Conservation (phyloP, 2,113 vertebrate genomes). For the Aepyceros melampus region DNA sequence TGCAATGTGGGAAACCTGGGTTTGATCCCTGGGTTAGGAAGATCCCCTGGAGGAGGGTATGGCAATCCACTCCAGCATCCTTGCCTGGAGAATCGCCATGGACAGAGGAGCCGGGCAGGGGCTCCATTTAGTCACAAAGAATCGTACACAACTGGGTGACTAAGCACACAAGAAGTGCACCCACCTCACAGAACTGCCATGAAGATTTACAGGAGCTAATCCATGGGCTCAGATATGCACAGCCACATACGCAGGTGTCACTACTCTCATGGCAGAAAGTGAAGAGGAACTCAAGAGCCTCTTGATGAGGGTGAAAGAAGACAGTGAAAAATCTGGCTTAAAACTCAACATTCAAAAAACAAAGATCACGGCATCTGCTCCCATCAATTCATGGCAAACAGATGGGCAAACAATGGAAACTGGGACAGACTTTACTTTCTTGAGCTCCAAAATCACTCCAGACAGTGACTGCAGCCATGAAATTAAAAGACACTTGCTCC, state of each 20-base stretch:
- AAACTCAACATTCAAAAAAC: background rate
- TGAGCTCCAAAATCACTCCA: background rate
- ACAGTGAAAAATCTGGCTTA: background rate
- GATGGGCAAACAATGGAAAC: background rate
- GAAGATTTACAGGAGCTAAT: background rate
- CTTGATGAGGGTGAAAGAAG: background rate
- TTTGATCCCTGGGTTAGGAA: background rate
- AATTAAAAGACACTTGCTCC: background rate
- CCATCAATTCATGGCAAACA: background rate
- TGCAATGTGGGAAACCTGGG: background rate
- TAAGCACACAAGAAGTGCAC: background rate
- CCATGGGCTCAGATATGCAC: background rate
- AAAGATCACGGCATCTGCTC: background rate
- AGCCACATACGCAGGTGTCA: background rate
- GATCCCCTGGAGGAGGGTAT: background rate
- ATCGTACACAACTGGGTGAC: background rate
- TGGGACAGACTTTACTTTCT: background rate
- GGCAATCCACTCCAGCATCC: background rate
- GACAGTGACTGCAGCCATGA: background rate
- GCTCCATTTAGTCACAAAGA: background rate
- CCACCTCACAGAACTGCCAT: background rate
- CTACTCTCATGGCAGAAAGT: background rate
- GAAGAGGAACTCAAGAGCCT: background rate
- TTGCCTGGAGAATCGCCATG: background rate
- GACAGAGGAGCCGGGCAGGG: background rate